Evolutionary conservation across 2,888 invertebrate genomes (phyloP).

Genomic region (Philereme vetulata): DNA sequence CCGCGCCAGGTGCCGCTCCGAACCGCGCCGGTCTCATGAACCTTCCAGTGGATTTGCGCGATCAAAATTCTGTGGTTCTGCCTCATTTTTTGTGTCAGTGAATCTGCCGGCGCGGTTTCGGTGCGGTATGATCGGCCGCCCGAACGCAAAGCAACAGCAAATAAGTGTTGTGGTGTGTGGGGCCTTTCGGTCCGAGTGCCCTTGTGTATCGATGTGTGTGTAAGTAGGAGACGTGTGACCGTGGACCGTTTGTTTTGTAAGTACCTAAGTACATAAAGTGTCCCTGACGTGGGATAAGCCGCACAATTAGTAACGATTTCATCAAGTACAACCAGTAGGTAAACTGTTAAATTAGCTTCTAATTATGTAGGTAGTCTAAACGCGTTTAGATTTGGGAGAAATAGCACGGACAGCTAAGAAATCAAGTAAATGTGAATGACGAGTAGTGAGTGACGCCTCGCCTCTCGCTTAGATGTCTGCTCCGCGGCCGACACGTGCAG

Average conservation of each 20-base stretch:
- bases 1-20: slow-evolving; percentile 84
- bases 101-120: slow-evolving; percentile 74
- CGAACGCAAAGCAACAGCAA: slow-evolving; percentile 44
- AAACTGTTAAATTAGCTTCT: not conserved
- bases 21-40: slow-evolving; percentile 85
- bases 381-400: slow-evolving; percentile 56
- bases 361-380: slow-evolving; percentile 28
- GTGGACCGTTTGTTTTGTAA: slow-evolving; percentile 78
- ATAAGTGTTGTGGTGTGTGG: slow-evolving; percentile 77
- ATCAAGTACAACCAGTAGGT: slow-evolving; percentile 3
- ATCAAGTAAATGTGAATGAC: slow-evolving; percentile 69
- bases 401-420: slow-evolving; percentile 58
- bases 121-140: slow-evolving; percentile 65
- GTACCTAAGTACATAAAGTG: slow-evolving; percentile 61
- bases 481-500: slow-evolving; percentile 70
- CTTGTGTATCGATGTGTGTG: slow-evolving; percentile 78
- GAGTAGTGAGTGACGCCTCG: slow-evolving; percentile 58
- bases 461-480: slow-evolving; percentile 58
- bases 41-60: slow-evolving; percentile 84
- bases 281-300: slow-evolving; percentile 54
- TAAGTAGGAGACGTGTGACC: slow-evolving; percentile 72
- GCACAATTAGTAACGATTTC: slow-evolving; percentile 9
- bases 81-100: slow-evolving; percentile 77
- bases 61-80: slow-evolving; percentile 79
- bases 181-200: slow-evolving; percentile 75